phyloP scores from a whole-genome alignment of 2,113 vertebrate genomes.

The Rallus limicola region DNA sequence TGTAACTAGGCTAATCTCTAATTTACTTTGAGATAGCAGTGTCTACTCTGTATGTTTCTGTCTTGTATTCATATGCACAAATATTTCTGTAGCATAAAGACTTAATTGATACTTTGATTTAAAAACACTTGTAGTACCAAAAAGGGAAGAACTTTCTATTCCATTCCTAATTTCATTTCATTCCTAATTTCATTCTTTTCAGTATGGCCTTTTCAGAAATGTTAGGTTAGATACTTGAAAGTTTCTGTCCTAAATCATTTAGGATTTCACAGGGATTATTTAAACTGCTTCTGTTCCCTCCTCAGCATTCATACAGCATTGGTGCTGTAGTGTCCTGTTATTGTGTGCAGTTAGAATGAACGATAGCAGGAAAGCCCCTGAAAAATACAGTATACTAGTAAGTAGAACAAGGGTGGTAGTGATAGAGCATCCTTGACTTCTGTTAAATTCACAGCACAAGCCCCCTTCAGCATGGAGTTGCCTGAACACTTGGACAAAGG shows the following conservation, averaged over 20 bases:
- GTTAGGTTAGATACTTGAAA: not conserved
- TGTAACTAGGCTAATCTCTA: not conserved
- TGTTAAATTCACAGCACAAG: not conserved
- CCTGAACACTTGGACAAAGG: not conserved
- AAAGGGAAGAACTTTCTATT: not conserved
- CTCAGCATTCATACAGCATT: not conserved
- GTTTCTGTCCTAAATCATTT: not conserved
- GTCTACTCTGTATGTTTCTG: not conserved
- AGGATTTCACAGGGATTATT: not conserved
- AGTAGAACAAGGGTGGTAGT: not conserved
- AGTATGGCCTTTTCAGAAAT: not conserved
- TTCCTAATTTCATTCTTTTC: not conserved
- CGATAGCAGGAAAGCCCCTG: not conserved
- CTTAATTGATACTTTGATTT: not conserved
- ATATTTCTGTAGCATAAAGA: not conserved
- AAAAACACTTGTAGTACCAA: not conserved
- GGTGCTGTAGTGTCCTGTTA: not conserved
- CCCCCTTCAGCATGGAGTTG: not conserved
- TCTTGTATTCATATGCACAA: not conserved
- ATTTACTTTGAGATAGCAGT: not conserved
- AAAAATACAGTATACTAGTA: not conserved
- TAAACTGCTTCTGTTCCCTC: not conserved
- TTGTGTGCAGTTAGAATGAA: not conserved
- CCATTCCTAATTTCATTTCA: not conserved
- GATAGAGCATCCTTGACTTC: not conserved